Evolutionary conservation across 1,140 invertebrate genomes (phyloP), one percentile per base, ranked within the genome.

Genomic region (Cydia amplana): DNA sequence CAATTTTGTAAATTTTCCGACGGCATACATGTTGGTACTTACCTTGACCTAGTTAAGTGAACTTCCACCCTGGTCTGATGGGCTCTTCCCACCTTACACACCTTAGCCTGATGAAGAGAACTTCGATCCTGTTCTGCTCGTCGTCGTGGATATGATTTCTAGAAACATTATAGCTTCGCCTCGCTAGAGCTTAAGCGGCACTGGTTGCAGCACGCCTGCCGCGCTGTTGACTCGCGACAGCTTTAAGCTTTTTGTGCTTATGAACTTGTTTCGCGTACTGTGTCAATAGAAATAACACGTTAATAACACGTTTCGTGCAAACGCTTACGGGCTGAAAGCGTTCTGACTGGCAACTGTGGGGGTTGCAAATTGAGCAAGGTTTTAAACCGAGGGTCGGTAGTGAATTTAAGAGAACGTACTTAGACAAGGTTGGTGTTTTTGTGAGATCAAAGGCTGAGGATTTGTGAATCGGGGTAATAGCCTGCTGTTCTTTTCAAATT

Each of bases 221-320:
- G 32, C 32, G 32, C 65, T 18, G 65, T 40, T 70, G 65, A 70
- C 28, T 70, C 32, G 65, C 65, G 65, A 70, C 65, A 70, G 65
- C 65, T 43, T 70, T 18, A 40, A 43, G 65, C 65, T 70, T 70
- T 70, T 70, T 20, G 36, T 36, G 65, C 32, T 70, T 70, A 70
- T 65, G 64, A 32, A 70, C 65, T 70, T 70, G 32, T 70, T 70
- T 36, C 65, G 55, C 55, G 7, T 60, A 36, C 28, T 70, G 28
- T 65, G 64, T 65, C 64, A 65, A 65, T 65, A n/a, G 64, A 65
- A 65, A 65, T 70, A 70, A 70, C 65, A 67, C 64, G 64, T 67
- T 67, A 32, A 64, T 55, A 55, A 55, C 51, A 60, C 55, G 55
- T 60, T 60, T 60, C 55, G 55, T 60, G 55, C 55, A 60, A 60